These are phyloP conservation scores for Periophthalmus magnuspinnatus DNA, from an alignment of 2,797 vertebrate genomes.

Conservation along the genomic window DNA sequence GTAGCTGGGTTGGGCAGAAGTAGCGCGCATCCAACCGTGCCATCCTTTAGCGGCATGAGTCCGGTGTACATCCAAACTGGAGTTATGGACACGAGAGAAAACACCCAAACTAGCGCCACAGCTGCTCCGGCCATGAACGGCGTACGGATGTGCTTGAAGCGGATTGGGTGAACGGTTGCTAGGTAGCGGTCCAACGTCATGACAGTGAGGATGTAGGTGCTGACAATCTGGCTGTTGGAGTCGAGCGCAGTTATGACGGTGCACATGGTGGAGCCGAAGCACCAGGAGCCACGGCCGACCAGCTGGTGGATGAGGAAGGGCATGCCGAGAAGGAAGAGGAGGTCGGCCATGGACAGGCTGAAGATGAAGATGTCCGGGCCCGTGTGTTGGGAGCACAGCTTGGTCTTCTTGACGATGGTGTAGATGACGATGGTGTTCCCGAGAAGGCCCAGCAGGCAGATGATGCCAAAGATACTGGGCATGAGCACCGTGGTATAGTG, in stretches of 20 bases:
- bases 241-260: constrained; percentile 82
- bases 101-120: constrained; percentile 78
- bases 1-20: constrained; percentile 78
- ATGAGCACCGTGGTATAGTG: constrained; percentile 76
- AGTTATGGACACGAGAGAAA: constrained; percentile 80
- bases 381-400: constrained; percentile 74
- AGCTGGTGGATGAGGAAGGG: constrained; percentile 85
- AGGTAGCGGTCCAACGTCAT: constrained; percentile 84
- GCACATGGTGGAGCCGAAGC: constrained; percentile 80
- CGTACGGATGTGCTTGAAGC: constrained; percentile 74
- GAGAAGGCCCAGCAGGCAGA: constrained; percentile 78
- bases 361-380: constrained; percentile 82
- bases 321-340: constrained; percentile 83
- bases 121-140: constrained; percentile 65
- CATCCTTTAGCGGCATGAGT: constrained; percentile 78
- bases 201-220: constrained; percentile 82
- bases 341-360: constrained; percentile 80
- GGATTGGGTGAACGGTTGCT: constrained; percentile 80
- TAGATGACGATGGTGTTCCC: constrained; percentile 81
- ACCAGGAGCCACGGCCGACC: constrained; percentile 80
- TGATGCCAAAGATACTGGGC: constrained; percentile 81
- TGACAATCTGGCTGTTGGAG: constrained; percentile 83
- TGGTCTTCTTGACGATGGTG: constrained; percentile 80
- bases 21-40: constrained; percentile 76
- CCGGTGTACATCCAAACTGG: constrained; percentile 83